Evolutionary conservation across 2,888 invertebrate genomes (phyloP).

Genomic region (Drosophila leonis): DNA sequence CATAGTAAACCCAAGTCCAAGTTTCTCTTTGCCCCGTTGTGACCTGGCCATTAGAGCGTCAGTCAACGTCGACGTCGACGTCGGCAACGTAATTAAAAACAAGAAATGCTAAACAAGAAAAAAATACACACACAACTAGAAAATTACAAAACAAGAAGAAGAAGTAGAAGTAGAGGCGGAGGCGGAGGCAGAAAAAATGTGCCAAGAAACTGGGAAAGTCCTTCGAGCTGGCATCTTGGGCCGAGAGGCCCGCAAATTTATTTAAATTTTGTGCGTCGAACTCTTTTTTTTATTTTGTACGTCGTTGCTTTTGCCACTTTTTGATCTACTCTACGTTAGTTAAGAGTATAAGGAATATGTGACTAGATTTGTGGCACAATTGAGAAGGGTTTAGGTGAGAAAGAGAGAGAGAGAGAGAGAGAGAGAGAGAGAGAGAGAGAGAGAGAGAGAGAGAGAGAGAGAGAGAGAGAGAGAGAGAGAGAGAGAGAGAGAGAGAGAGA

Average conservation of each 20-base stretch:
- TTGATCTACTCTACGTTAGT: background rate
- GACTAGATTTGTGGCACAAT: background rate
- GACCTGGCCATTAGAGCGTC: slow-evolving; percentile 66
- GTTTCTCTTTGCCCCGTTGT: slow-evolving; percentile 29
- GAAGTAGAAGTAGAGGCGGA: background rate
- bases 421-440: too few relatives aligned
- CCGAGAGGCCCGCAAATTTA: slow-evolving; percentile 54
- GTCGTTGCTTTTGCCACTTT: background rate
- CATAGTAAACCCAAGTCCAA: slow-evolving; percentile 68
- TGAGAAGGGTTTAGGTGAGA: too few relatives aligned
- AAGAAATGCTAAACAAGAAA: slow-evolving; percentile 60
- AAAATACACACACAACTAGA: slow-evolving; percentile 15
- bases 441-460: too few relatives aligned
- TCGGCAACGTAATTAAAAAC: slow-evolving; percentile 75
- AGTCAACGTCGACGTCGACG: slow-evolving; percentile 46
- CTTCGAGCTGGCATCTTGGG: slow-evolving; percentile 15
- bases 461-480: too few relatives aligned
- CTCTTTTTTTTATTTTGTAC: slow-evolving; percentile 46
- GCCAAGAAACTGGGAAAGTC: slow-evolving; percentile 66
- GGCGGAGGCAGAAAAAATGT: slow-evolving; percentile 45
- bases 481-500: too few relatives aligned
- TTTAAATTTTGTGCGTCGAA: slow-evolving; percentile 68
- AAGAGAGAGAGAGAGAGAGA: too few relatives aligned
- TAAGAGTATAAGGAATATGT: background rate
- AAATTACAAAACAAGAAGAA: slow-evolving; percentile 8